Base-by-base conservation (phyloP, 2,888 invertebrate species). In the Fragum whitleyi region DNA sequence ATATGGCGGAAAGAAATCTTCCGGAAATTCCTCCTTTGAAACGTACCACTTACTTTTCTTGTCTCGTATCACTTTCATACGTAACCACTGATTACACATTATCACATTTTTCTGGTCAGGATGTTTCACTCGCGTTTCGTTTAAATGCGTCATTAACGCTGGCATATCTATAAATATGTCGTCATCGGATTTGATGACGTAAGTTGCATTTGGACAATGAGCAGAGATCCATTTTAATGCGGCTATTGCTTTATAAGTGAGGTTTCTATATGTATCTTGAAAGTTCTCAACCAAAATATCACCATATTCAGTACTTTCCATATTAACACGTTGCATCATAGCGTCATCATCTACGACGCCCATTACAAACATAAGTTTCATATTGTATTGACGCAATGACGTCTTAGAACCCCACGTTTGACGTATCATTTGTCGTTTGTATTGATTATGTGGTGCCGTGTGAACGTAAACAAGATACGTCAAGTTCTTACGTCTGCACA, bases 111-210 rank as follows among this genome's bases (percentile, higher is more conserved):
- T 86, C 7, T 59, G 70, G 11, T 85, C 87, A 62, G 84, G 69
- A 16, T 83, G 74, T 7, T 78, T 69, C 5, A 79, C 79, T n/a
- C 84, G 75, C 5, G 81, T 77, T 16, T 80, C 77, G 14, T 79
- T 86, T 61, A 91, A 73, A 62, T 88, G 77, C 9, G 88, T 69
- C 67, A 89, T 79, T 39, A 94, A 74, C 3, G 88, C 84, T 72
- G 97, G 93, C 93, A 94, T 91, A 77, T 95, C 94, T 16, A 94
- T 92, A 75, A 94, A 92, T 59, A 94, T 94, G 76, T 95, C 95
- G 85, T 95, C 95, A 79, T 95, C 95, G 0, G 94, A 92, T 87
- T 95, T 95, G 16, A 95, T 89, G 11, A 95, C 90, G 84, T 91
- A 94, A 26, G 87, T 85, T 0, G 93, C 92, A 51, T 91, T 83